Conservation (phyloP, 2,797 vertebrate genomes). For the Telmatherina bonti region DNA sequence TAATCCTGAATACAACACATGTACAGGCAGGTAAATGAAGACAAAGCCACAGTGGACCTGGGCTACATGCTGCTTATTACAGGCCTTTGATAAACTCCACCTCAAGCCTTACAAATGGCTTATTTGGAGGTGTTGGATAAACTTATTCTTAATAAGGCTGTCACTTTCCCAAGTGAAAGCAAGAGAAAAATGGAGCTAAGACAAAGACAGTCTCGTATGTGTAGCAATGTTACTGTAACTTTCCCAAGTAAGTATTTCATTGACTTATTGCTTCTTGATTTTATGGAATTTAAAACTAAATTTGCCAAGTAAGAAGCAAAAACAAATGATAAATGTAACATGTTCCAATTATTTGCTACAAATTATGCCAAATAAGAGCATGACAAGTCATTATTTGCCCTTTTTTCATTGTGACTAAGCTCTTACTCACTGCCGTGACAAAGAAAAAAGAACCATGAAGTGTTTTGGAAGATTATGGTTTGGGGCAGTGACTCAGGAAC, state of each 20-base stretch:
- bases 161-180: constrained; percentile 68
- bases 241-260: background rate
- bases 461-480: constrained; percentile 84
- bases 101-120: constrained; percentile 79
- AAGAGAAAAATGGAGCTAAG: constrained; percentile 61
- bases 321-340: constrained; percentile 13
- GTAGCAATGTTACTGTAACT: constrained; percentile 11
- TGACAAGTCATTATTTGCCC: constrained; percentile 41
- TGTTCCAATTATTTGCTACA: constrained; percentile 39
- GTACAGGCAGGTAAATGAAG: constrained; percentile 86
- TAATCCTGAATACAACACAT: constrained; percentile 81
- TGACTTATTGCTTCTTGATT: background rate
- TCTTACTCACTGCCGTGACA: constrained; percentile 59
- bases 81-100: constrained; percentile 79
- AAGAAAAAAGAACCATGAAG: constrained; percentile 45
- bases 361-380: constrained; percentile 35
- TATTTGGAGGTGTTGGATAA: constrained; percentile 76
- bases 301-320: background rate
- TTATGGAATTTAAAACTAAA: background rate
- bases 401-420: constrained; percentile 55
- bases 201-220: constrained; percentile 34
- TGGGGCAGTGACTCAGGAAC: constrained; percentile 77
- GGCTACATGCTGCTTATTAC: constrained; percentile 78
- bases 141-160: constrained; percentile 83
- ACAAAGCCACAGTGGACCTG: constrained; percentile 78